phyloP scores from a whole-genome alignment of 1,140 invertebrate genomes.

The Artemia franciscana region DNA sequence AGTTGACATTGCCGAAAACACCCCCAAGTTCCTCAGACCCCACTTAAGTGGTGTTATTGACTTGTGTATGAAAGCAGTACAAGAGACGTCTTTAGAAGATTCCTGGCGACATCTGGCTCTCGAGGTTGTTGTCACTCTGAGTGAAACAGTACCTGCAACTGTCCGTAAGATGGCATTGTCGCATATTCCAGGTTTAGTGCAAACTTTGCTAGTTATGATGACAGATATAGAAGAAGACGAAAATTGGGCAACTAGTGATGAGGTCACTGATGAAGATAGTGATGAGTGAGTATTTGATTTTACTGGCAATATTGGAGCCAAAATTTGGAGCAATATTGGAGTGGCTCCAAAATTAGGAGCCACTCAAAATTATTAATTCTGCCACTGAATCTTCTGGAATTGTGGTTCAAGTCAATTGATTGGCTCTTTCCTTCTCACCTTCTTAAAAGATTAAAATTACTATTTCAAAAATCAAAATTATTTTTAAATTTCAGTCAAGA shows the following conservation, averaged over 20 bases:
- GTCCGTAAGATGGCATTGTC: slow-evolving; percentile 56
- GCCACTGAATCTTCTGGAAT: too few species aligned
- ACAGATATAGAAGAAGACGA: slow-evolving; percentile 83
- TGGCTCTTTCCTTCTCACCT: too few species aligned
- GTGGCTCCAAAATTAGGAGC: too few species aligned
- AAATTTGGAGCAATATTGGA: too few species aligned
- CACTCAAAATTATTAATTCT: too few species aligned
- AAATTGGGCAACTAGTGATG: slow-evolving; percentile 53
- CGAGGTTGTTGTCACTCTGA: slow-evolving; percentile 78
- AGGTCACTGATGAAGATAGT: slow-evolving; percentile 60
- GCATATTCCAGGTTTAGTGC: slow-evolving; percentile 51
- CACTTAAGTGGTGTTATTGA: slow-evolving; percentile 51
- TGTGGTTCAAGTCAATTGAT: too few species aligned
- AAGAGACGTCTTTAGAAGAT: slow-evolving; percentile 47
- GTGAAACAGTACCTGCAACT: slow-evolving; percentile 86
- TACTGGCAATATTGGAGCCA: background rate
- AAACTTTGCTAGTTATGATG: slow-evolving; percentile 80
- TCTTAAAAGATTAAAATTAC: too few species aligned
- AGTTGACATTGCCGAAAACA: slow-evolving; percentile 75
- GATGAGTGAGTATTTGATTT: slow-evolving; percentile 27
- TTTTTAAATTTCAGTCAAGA: too few species aligned
- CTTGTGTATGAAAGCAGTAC: slow-evolving; percentile 27
- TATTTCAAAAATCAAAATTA: too few species aligned
- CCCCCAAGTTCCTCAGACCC: slow-evolving; percentile 71
- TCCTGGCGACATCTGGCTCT: slow-evolving; percentile 70